Base-by-base conservation (phyloP, 2,888 invertebrate species). In the Andrena bicolor region DNA sequence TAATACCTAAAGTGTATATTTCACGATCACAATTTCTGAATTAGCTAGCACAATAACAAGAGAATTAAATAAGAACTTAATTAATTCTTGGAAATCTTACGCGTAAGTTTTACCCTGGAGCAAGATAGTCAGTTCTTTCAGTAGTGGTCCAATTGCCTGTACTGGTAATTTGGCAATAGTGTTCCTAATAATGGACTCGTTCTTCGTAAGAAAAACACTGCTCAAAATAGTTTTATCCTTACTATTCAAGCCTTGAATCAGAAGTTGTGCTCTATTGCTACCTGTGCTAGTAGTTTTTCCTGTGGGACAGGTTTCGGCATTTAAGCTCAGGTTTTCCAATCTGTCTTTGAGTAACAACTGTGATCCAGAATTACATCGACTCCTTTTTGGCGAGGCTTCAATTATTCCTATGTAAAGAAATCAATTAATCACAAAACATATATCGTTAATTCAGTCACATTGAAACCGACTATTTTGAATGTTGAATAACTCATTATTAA, bases 241-340 rank as follows among this genome's bases (percentile, higher is more conserved):
- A 90, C 98, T 98, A 89, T 97, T 97, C 48, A 99, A 94, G 0
- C 98, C 98, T 93, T 97, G 98, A 73, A 98, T 95, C 8, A 99
- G 94, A 8, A 98, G 94, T 83, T 97, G 97, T 1, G 97, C 97
- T 90, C 98, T 95, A 93, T 97, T 98, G 0, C 95, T 95, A 81
- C 95, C 95, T 82, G 91, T 92, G 1, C 86, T 84, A 2, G 96
- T 95, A n/a, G 94, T 94, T 84, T 95, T 95, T 7, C 95, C 94
- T 4, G 94, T 90, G 1, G 89, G 76, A 76, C 86, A 92, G 77
- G 92, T 88, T 49, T 93, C 93, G 61, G 95, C 94, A 86, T 96
- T 96, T 28, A 98, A 92, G 26, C 97, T 96, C 30, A 98, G 94
- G 93, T 98, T 98, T 85, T 97, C 97, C 28, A 98, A 93, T 41